Conservation (phyloP, 2,113 vertebrate species). For the Cygnus atratus region DNA sequence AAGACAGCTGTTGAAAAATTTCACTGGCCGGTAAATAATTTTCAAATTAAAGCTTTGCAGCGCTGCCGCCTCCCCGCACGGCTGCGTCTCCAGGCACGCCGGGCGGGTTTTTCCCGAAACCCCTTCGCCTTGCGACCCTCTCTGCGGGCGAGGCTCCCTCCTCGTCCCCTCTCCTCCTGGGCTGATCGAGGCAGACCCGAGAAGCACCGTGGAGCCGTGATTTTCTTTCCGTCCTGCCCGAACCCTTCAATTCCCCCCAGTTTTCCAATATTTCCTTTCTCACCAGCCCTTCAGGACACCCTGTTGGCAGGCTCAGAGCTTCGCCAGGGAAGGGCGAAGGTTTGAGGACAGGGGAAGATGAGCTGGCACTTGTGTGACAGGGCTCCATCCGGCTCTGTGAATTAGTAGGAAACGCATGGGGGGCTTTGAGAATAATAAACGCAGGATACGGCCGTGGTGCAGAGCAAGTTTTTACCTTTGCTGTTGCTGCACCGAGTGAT, state of each 20-base stretch:
- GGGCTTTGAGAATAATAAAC: background rate
- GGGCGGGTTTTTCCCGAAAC: background rate
- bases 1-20: constrained; percentile 51
- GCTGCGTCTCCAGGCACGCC: background rate
- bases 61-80: background rate
- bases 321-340: background rate
- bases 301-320: background rate
- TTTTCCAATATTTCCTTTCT: background rate
- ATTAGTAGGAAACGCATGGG: background rate
- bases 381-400: background rate
- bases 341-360: background rate
- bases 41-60: background rate
- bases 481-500: background rate
- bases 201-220: background rate
- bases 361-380: background rate
- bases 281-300: background rate
- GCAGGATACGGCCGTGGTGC: background rate
- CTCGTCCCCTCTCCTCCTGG: background rate
- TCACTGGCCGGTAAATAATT: constrained; percentile 38
- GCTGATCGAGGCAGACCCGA: background rate
- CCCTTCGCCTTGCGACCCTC: background rate
- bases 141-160: background rate
- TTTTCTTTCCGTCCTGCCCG: background rate
- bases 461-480: background rate
- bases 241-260: background rate